phyloP scores from a whole-genome alignment of 2,797 vertebrate species.

The Geotrypetes seraphini region DNA sequence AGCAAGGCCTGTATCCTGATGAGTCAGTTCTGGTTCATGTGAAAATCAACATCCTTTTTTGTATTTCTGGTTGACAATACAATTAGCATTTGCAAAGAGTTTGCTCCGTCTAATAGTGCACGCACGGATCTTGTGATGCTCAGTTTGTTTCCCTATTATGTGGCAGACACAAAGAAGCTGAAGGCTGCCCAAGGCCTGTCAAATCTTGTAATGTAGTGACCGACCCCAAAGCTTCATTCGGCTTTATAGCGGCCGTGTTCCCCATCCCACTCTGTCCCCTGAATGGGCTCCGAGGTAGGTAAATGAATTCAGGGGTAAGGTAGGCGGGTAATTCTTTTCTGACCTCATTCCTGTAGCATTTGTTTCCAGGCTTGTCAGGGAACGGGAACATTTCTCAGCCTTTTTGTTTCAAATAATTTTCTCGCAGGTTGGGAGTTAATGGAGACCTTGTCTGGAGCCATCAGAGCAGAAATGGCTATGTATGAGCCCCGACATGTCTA shows the following conservation, averaged over 20 bases:
- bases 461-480: constrained; percentile 46
- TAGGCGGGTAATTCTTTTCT: constrained; percentile 64
- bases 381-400: constrained; percentile 48
- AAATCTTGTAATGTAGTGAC: constrained; percentile 75
- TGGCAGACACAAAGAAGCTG: constrained; percentile 81
- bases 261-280: constrained; percentile 51
- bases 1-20: too few relatives aligned
- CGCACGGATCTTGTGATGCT: constrained; percentile 68
- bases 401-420: constrained; percentile 72
- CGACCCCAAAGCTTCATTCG: constrained; percentile 77
- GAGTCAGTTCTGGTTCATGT: constrained; percentile 46
- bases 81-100: constrained; percentile 97
- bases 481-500: constrained; percentile 20
- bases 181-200: constrained; percentile 84
- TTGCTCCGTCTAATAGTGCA: constrained; percentile 69
- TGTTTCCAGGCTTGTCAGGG: constrained; percentile 79
- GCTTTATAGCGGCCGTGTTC: constrained; percentile 55
- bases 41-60: constrained; percentile 66
- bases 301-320: constrained; percentile 80
- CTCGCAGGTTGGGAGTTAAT: constrained; percentile 71
- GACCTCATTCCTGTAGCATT: constrained; percentile 72
- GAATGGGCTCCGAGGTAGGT: constrained; percentile 84
- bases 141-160: constrained; percentile 91
- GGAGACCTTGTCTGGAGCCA: constrained; percentile 67
- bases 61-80: constrained; percentile 72